Evolutionary conservation across 2,113 vertebrate species (phyloP).

Genomic region (Callaeas wilsoni): DNA sequence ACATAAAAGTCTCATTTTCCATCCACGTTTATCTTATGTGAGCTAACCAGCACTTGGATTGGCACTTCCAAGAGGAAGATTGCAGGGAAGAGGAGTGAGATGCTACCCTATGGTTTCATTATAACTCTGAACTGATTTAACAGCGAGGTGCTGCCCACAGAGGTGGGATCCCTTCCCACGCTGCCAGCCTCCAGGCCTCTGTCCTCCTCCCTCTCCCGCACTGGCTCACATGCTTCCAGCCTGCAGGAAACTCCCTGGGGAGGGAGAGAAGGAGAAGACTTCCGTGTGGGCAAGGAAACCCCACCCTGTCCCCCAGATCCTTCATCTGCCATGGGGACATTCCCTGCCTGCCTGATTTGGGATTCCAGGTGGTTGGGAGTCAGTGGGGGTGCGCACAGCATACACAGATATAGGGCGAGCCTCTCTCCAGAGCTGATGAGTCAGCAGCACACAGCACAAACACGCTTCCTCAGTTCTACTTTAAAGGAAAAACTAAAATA

Average conservation of each 20-base stretch:
- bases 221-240: fast-evolving
- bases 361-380: background rate
- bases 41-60: fast-evolving
- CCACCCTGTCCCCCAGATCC: background rate
- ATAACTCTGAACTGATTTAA: background rate
- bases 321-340: fast-evolving
- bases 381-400: fast-evolving
- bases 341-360: background rate
- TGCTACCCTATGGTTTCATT: background rate
- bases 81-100: background rate
- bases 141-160: background rate
- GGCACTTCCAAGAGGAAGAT: background rate
- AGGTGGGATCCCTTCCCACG: background rate
- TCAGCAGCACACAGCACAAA: background rate
- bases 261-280: background rate
- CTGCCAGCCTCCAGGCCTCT: background rate
- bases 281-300: background rate
- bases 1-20: background rate
- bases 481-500: background rate
- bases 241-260: fast-evolving
- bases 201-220: fast-evolving
- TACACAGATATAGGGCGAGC: fast-evolving
- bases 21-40: fast-evolving
- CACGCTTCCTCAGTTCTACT: fast-evolving
- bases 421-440: background rate